Conservation (phyloP, 2,888 invertebrate genomes). For the Tenthredo amoena region DNA sequence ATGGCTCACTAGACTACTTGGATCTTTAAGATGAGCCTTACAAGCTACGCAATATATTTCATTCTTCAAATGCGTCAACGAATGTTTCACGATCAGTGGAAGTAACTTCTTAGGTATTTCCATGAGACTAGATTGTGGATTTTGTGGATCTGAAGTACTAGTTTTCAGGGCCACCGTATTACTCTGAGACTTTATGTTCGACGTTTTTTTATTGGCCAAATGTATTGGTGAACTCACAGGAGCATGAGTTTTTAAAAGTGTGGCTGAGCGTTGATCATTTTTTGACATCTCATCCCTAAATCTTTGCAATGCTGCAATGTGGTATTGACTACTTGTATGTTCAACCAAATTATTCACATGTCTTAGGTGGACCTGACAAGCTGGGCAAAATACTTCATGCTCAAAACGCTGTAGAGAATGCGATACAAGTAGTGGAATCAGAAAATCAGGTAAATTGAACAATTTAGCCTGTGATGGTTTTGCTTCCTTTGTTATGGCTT, state of each 20-base stretch:
- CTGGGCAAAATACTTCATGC: neutral
- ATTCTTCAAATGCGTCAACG: constrained; percentile 22
- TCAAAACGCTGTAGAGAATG: neutral
- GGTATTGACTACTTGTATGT: neutral
- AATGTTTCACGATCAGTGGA: neutral
- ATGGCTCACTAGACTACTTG: neutral
- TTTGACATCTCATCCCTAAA: neutral
- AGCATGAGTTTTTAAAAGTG: neutral
- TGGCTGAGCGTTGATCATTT: neutral
- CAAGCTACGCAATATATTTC: constrained; percentile 39
- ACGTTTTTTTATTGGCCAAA: neutral
- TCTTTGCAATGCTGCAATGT: neutral
- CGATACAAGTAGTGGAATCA: neutral
- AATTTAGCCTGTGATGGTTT: neutral
- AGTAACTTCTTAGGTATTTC: neutral
- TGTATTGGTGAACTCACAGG: neutral
- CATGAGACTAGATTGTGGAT: neutral
- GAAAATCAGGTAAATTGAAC: neutral
- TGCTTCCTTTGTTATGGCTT: neutral
- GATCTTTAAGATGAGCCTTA: neutral
- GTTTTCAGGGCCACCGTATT: neutral
- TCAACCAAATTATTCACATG: neutral
- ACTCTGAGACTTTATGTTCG: neutral
- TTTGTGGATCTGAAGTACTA: neutral
- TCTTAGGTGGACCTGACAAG: constrained; percentile 7